phyloP scores from a whole-genome alignment of 2,113 vertebrate genomes.

The Galbula dea region DNA sequence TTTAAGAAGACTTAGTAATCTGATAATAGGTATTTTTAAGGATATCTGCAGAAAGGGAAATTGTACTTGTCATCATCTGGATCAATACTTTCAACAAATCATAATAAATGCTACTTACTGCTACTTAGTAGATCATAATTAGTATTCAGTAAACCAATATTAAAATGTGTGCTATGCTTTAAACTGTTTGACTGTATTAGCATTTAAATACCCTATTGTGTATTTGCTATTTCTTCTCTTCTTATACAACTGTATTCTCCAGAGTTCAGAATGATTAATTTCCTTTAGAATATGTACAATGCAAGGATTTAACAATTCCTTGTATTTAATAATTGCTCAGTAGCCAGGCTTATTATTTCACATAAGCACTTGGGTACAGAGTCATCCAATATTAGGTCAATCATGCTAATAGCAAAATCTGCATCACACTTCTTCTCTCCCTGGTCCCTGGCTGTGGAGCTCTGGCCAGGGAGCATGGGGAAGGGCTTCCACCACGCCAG shows the following conservation, averaged over 20 bases:
- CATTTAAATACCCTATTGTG: conserved; percentile 73
- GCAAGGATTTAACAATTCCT: conserved; percentile 68
- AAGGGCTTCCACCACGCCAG: not conserved
- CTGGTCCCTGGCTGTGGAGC: not conserved
- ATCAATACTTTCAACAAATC: conserved; percentile 65
- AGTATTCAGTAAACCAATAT: conserved; percentile 66
- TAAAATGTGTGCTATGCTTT: conserved; percentile 66
- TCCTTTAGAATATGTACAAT: conserved; percentile 67
- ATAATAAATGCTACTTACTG: conserved; percentile 61
- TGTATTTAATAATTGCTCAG: conserved; percentile 68
- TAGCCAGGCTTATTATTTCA: conserved; percentile 63
- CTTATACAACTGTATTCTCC: conserved; percentile 68
- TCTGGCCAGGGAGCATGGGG: not conserved
- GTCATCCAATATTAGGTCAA: conserved; percentile 16
- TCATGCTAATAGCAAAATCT: not conserved
- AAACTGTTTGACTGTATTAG: conserved; percentile 70
- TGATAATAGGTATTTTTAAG: conserved; percentile 47
- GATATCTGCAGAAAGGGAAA: conserved; percentile 3
- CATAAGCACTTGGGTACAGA: conserved; percentile 30
- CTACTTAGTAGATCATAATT: conserved; percentile 66
- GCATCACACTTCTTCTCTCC: not conserved
- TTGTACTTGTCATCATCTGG: conserved; percentile 45
- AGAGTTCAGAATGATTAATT: conserved; percentile 72
- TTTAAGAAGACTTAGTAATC: conserved; percentile 9
- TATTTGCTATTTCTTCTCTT: conserved; percentile 64